A percentile compares a stretch with the other conserved stretches of the same genome.
Evolutionary conservation across 2,113 vertebrate genomes (phyloP).

Genomic region (Mesocricetus auratus): DNA sequence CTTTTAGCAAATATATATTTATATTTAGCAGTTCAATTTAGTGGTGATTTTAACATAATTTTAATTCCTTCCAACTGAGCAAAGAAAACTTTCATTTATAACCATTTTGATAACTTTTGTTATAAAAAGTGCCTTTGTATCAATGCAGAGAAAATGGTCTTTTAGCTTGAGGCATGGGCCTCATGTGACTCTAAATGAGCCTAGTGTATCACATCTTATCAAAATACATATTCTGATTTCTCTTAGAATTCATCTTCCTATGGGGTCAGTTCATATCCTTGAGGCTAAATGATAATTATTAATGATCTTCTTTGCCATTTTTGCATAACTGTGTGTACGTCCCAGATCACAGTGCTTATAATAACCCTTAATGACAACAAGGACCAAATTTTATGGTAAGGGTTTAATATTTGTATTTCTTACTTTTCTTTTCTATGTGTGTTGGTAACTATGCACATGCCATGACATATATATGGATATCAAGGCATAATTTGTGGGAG

Average conservation of each 20-base stretch:
- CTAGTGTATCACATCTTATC: background rate
- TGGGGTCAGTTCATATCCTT: background rate
- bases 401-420: background rate
- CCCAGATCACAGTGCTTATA: background rate
- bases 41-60: background rate
- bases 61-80: background rate
- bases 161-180: background rate
- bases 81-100: slow-evolving; percentile 7
- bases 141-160: background rate
- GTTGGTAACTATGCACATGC: background rate
- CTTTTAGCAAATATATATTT: background rate
- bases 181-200: background rate
- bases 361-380: background rate
- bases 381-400: background rate
- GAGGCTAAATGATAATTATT: background rate
- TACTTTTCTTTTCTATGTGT: background rate
- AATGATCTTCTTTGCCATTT: background rate
- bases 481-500: background rate
- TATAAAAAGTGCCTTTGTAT: background rate
- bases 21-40: slow-evolving; percentile 28
- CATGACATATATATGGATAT: background rate
- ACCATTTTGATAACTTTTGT: background rate
- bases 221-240: background rate
- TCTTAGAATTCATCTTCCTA: background rate
- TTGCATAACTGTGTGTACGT: background rate